Evolutionary conservation across 2,113 vertebrate genomes (phyloP), one percentile per base, ranked within the genome.

Genomic region (Tonatia bakeri): DNA sequence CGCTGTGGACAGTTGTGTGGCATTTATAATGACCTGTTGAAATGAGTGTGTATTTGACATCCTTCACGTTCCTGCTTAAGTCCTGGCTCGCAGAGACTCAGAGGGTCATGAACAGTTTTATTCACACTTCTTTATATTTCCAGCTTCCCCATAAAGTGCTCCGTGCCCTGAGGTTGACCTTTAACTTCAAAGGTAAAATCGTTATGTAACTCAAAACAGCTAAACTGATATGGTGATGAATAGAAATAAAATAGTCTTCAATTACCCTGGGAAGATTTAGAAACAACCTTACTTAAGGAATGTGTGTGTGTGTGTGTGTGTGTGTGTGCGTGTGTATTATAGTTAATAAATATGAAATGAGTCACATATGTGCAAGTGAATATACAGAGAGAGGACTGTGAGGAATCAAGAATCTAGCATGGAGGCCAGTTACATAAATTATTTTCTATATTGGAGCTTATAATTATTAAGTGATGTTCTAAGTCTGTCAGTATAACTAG

Each of bases 121-220:
- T 83, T 56, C 20, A 81, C 80, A 92, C 11, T 38, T 67, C 19
- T 97, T 97, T 95, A 88, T 76, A 65, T 91, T 98, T 97, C 97
- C 72, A 93, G 45, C 80, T 90, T 96, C 95, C 86, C 65, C 87
- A 93, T 90, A 97, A 98, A 98, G 98, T 97, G 97, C 94, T 97
- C 80, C 69, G 92, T 84, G 94, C 83, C 97, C 97, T 90, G 87
- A 90, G 31, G 45, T 20, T 97, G 93, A 97, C 97, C 96, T 98
- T 97, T 93, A 97, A 96, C 97, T 97, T 98, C 97, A 97, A 97
- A 97, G 97, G 95, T 92, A 95, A 97, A 96, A 92, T 95, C 52
- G 47, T 97, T 94, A 91, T 73, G 95, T 96, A 97, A 97, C 90
- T 96, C 87, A 96, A 96, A 97, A 85, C 92, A 97, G 33, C 17